Conservation (phyloP, 2,888 invertebrate species). For the Penaeus monodon region DNA sequence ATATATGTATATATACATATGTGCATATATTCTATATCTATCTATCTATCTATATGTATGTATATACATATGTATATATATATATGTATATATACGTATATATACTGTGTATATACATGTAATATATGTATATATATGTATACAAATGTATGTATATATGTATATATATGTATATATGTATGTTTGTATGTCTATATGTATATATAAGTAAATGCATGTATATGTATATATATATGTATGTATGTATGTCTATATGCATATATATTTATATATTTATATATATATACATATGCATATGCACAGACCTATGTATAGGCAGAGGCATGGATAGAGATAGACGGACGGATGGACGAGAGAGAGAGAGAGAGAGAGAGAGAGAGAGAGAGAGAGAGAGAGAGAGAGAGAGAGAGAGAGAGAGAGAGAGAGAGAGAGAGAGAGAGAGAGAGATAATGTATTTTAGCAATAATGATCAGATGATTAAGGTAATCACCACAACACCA, state of each 20-base stretch:
- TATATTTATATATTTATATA: neutral
- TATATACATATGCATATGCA: neutral
- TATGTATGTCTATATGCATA: conserved; percentile 18
- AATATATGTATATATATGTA: conserved; percentile 2
- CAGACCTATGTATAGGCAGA: neutral
- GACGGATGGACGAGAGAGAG: too few species aligned
- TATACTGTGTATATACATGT: conserved; percentile 22
- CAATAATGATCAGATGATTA: too few species aligned
- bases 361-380: too few species aligned
- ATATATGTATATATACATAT: too few species aligned
- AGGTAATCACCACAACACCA: too few species aligned
- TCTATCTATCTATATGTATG: neutral
- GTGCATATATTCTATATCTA: neutral
- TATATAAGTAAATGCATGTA: conserved; percentile 29
- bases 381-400: too few species aligned
- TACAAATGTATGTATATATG: conserved; percentile 10
- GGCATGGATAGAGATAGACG: too few species aligned
- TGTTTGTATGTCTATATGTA: conserved; percentile 32
- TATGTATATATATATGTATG: conserved; percentile 22
- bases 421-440: too few species aligned
- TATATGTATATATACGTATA: conserved; percentile 2
- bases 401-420: too few species aligned
- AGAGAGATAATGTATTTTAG: too few species aligned
- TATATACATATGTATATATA: neutral
- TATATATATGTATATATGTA: conserved; percentile 4